A percentile compares a stretch with the other conserved stretches of the same genome.
These are phyloP conservation scores for Epiblema foenella DNA, from an alignment of 2,888 invertebrate genomes.

Conservation along the genomic window DNA sequence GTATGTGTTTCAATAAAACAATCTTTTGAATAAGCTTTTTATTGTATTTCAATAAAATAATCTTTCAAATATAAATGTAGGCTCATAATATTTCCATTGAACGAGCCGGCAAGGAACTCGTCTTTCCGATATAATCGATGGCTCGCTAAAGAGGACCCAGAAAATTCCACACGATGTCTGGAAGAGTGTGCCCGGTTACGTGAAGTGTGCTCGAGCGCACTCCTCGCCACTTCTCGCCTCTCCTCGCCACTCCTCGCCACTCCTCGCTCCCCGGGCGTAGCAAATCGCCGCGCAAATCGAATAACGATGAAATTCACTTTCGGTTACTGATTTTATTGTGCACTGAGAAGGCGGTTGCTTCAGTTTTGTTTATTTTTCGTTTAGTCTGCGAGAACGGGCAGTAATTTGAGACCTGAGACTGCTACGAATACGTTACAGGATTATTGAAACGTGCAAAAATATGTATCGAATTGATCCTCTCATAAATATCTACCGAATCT, in stretches of 20 bases:
- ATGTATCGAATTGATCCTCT: too few relatives aligned
- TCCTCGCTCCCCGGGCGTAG: constrained; percentile 19
- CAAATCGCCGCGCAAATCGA: constrained; percentile 43
- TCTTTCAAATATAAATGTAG: neutral
- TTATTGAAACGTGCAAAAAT: too few relatives aligned
- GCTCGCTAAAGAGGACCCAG: constrained; percentile 19
- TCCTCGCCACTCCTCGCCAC: constrained; percentile 41
- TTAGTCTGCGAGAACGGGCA: constrained; percentile 14
- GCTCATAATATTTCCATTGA: neutral
- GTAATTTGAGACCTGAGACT: neutral
- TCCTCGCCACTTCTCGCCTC: constrained; percentile 44
- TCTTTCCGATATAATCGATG: constrained; percentile 23
- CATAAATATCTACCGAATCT: too few relatives aligned
- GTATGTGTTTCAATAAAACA: too few relatives aligned
- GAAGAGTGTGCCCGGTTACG: constrained; percentile 39
- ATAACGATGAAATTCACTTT: constrained; percentile 45
- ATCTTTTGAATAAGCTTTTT: too few relatives aligned
- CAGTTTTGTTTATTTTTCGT: constrained; percentile 7
- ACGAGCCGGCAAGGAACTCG: constrained; percentile 2
- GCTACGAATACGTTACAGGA: neutral
- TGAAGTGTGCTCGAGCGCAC: constrained; percentile 32
- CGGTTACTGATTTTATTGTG: constrained; percentile 39
- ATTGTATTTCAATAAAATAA: too few relatives aligned
- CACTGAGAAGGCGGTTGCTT: constrained; percentile 35
- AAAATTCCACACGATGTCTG: constrained; percentile 34